Percentiles rank a stretch among this genome's conserved stretches.
Evolutionary conservation across 2,888 invertebrate genomes (phyloP).

Genomic region (Rapana venosa): DNA sequence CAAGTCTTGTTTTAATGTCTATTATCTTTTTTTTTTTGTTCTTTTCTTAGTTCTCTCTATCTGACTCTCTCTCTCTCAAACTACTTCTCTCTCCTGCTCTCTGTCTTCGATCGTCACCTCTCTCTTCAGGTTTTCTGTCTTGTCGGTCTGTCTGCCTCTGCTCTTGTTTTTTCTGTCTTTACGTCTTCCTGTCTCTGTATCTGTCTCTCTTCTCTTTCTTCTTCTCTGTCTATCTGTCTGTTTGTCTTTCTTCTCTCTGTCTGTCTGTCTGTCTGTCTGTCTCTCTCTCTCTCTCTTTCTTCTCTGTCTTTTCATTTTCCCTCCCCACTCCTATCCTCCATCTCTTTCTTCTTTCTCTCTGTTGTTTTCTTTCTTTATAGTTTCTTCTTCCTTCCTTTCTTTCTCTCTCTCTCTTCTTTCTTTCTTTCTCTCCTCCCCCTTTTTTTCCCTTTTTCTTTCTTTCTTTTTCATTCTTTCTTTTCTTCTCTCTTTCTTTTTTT

Average conservation of each 20-base stretch:
- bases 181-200: neutral
- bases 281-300: neutral
- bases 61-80: neutral
- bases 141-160: too few relatives aligned
- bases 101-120: too few relatives aligned
- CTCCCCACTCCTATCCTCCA: neutral
- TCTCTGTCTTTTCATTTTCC: neutral
- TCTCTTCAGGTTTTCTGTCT: too few relatives aligned
- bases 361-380: neutral
- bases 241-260: neutral
- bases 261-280: neutral
- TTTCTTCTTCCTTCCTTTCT: neutral
- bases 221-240: neutral
- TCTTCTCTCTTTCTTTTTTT: neutral
- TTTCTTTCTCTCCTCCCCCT: neutral
- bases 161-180: neutral
- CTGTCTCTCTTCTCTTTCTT: neutral
- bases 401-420: neutral
- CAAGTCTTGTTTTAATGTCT: too few relatives aligned
- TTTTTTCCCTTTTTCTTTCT: neutral
- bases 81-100: neutral
- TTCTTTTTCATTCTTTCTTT: neutral
- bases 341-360: neutral
- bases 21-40: too few relatives aligned
- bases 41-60: neutral